Base-by-base conservation (phyloP, 2,888 invertebrate species). In the Coenonympha arcania region DNA sequence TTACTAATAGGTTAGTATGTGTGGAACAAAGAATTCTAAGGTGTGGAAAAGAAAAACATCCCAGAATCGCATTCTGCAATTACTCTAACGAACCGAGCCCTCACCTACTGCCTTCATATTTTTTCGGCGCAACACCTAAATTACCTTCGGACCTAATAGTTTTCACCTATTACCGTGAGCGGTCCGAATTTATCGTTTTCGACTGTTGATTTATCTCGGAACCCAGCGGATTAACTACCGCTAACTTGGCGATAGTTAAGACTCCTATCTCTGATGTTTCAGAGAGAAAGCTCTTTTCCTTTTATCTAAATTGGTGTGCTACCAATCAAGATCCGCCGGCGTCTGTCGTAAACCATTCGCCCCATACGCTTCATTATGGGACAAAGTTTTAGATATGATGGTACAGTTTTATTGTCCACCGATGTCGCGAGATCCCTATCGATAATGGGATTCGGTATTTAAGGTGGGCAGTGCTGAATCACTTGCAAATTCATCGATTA, bases 241-340 rank as follows among this genome's bases (percentile, higher is more conserved):
- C 85, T 85, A 86, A 86, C 80, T 86, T 84, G 83, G 80, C 83
- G 81, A 86, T 86, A 86, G 86, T 86, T 86, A 86, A 85, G 85
- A 81, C 81, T 78, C 73, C 81, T 83, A 84, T 85, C 85, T 83
- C 74, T 81, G 80, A 82, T 82, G 80, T 84, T 82, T 77, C 83
- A 79, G 81, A 76, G 77, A 73, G 73, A 79, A 81, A 83, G 82
- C 82, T 81, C 84, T 82, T 82, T n/a, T 83, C 84, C 86, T 86
- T 86, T 86, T 86, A 86, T 86, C 86, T 86, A 86, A 86, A 86
- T 86, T 86, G 85, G 86, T 85, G 77, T 75, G 79, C 78, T 79
- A 81, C 84, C 85, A 85, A 86, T 86, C 85, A 86, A 86, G 85
- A 86, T 84, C 73, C 82, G 76, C 72, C 79, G 81, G 78, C 80